Evolutionary conservation across 53 echinoderm and acorn worm genomes (phyloP), one percentile per base, ranked within the genome.

Genomic region (Echinarachnius parma): DNA sequence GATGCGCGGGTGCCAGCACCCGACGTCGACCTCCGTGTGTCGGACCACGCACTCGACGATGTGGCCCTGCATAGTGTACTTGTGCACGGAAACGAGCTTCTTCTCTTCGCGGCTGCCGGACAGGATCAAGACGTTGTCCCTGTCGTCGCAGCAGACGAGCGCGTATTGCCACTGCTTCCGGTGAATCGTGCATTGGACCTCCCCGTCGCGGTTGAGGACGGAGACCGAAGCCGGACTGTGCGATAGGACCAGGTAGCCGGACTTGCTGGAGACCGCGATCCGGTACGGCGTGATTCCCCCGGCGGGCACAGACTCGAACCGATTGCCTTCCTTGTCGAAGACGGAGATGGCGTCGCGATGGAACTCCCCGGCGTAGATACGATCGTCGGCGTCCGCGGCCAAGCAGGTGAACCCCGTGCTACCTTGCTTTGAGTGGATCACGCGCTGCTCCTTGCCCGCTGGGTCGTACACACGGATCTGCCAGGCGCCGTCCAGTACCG

Each of bases 401-500:
- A 72, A 37, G 24, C 74, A 72, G 3, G 74, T 72, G 44, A 72
- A 72, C 4, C 74, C 74, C 24, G 74, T 56, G 44, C 56, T 56
- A 1, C 37, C 56, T 14, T 69, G 48, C 44, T 27, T 22, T 2
- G 74, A 44, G 5, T 56, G 74, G 39, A 72, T 57, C 36, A 5
- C 18, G 57, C 15, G 4, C 4, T 35, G 2, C 14, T 56, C 56
- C n/a, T 72, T 36, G 0, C 74, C 74, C 15, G 19, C 26, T 8
- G 68, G 27, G 34, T 60, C 76, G 67, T 77, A 83, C 13, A 83
- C 68, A 21, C 62, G 64, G 0, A 84, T 72, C 4, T 53, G 20
- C 53, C 48, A 44, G 9, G 71, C 72, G 31, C 64, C 72, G 48
- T 84, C 84, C 25, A 54, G 78, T 18, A 84, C 62, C 27, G 79